These are phyloP conservation scores for Sebastes melanostomus DNA, from an alignment of 2,797 vertebrate genomes.

Conservation along the genomic window DNA sequence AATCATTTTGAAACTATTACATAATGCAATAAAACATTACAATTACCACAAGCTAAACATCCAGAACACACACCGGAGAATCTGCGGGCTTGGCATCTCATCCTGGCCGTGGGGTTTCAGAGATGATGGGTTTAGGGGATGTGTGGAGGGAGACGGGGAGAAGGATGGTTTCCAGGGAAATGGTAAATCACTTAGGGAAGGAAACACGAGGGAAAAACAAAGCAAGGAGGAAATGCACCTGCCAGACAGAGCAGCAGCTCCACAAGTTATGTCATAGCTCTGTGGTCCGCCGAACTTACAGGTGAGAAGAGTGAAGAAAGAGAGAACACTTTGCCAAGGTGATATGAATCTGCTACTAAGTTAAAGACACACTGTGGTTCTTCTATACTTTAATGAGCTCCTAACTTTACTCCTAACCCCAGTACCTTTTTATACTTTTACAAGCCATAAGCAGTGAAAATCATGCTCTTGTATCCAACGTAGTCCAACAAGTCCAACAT, in stretches of 20 bases:
- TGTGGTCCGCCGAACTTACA: constrained; percentile 21
- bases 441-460: neutral
- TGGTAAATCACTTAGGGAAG: constrained; percentile 70
- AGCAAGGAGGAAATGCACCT: constrained; percentile 76
- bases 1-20: constrained; percentile 70
- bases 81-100: constrained; percentile 58
- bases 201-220: constrained; percentile 73
- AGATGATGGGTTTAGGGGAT: constrained; percentile 75
- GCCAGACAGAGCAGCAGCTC: constrained; percentile 64
- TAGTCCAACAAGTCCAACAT: neutral
- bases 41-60: constrained; percentile 71
- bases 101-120: constrained; percentile 46
- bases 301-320: constrained; percentile 35
- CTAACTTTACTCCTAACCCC: neutral
- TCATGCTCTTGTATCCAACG: neutral
- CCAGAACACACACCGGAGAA: constrained; percentile 55
- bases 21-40: constrained; percentile 77
- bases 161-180: constrained; percentile 66
- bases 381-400: neutral
- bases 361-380: neutral
- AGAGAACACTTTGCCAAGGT: neutral
- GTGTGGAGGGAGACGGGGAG: constrained; percentile 53
- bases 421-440: neutral
- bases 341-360: neutral
- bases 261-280: constrained; percentile 39